phyloP scores from a whole-genome alignment of 2,113 vertebrate species.

The Nettapus auritus region DNA sequence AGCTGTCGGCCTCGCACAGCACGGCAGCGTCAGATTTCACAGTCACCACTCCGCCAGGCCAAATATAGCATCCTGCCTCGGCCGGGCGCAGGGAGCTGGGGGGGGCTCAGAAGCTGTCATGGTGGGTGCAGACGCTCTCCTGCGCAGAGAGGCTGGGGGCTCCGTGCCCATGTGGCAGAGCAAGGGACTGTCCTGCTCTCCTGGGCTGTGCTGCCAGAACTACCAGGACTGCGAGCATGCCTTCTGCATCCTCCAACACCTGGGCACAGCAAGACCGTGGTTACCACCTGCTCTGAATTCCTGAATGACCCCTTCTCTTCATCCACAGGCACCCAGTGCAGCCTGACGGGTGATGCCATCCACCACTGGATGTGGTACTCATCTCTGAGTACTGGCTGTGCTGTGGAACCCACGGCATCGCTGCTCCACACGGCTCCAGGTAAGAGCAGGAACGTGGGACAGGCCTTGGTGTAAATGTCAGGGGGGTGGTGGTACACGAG shows the following conservation, averaged over 20 bases:
- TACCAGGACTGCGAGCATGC: accelerated
- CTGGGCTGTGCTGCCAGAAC: neutral
- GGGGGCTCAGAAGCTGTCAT: neutral
- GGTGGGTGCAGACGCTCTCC: accelerated
- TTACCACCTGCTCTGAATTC: neutral
- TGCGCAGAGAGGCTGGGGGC: accelerated
- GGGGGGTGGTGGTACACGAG: neutral
- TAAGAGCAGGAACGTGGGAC: neutral
- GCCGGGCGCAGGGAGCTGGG: accelerated
- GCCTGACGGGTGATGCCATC: accelerated
- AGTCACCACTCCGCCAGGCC: neutral
- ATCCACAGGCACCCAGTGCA: neutral
- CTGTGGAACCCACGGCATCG: accelerated
- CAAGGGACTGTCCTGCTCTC: neutral
- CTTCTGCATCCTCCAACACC: neutral
- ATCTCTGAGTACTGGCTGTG: accelerated
- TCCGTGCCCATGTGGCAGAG: accelerated
- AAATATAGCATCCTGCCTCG: neutral
- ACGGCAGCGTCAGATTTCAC: constrained; percentile 1
- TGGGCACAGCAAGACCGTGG: neutral
- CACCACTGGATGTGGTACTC: accelerated
- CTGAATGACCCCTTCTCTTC: neutral
- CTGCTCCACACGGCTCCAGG: neutral
- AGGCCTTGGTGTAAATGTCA: neutral
- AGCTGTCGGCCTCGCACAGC: neutral